Conservation (phyloP, 2,888 invertebrate species). For the Cephus nigrinus region DNA sequence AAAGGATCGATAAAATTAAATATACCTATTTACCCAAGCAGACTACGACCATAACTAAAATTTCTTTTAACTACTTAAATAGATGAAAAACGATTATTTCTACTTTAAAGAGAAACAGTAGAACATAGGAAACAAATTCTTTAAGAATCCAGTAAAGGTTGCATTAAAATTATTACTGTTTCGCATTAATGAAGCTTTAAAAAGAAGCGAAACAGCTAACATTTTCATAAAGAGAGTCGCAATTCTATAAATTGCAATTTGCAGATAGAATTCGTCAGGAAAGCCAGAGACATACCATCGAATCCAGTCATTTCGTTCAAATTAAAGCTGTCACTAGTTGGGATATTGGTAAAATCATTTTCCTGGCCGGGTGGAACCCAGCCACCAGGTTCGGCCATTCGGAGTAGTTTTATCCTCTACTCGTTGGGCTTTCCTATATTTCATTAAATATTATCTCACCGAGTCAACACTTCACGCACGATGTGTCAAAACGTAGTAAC, state of each 20-base stretch:
- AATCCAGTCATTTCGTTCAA: constrained; percentile 76
- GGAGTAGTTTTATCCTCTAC: constrained; percentile 19
- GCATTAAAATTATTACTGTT: not conserved
- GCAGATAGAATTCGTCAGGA: constrained; percentile 15
- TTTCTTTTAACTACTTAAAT: not conserved
- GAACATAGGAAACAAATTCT: not conserved
- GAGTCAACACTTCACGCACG: constrained; percentile 46
- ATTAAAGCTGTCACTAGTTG: constrained; percentile 72
- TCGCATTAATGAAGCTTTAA: not conserved
- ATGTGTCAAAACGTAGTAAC: constrained; percentile 27
- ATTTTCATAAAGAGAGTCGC: not conserved
- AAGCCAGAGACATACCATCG: constrained; percentile 70
- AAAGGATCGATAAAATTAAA: constrained; percentile 32
- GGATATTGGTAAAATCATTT: constrained; percentile 65
- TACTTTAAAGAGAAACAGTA: not conserved
- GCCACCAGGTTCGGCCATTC: constrained; percentile 59
- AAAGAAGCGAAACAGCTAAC: not conserved
- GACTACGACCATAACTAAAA: not conserved
- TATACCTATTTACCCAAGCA: not conserved
- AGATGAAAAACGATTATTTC: not conserved
- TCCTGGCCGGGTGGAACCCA: constrained; percentile 56
- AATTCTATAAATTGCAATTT: constrained; percentile 3
- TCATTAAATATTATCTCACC: constrained; percentile 20
- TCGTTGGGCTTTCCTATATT: constrained; percentile 15
- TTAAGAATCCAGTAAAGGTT: not conserved